Base-by-base conservation (phyloP, 2,888 invertebrate genomes). In the Synergus umbraculus region DNA sequence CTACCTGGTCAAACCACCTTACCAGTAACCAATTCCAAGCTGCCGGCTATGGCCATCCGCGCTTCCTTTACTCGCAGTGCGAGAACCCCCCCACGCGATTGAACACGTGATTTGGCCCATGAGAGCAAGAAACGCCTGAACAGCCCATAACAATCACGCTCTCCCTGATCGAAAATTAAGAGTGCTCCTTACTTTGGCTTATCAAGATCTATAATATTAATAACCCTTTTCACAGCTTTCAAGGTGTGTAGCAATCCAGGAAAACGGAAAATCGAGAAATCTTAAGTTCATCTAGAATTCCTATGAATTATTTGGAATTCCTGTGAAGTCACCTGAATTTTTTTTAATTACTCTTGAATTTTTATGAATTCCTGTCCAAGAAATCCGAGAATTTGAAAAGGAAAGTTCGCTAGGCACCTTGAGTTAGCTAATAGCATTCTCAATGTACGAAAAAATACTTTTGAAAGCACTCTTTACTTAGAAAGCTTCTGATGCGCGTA, bases 1-100 rank as follows among this genome's bases (percentile, higher is more conserved):
- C 86, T 87, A 88, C 86, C 85, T 86, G 88, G 86, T 88, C 89
- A 86, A 88, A 88, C 88, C 86, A 88, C 88, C 89, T 89, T 85
- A 81, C 87, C 77, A 78, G 84, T 88, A 87, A 86, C 85, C 86
- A 86, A 89, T 89, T 86, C 86, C 85, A 86, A 84, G 80, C 86
- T 54, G 60, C 22, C 10, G 13, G 10, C 10, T 22, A 18, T 60
- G 60, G 60, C 60, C 60, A 60, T 60, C 60, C 60, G 60, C 60
- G n/a, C 69, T 69, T 49, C 69, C 69, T 69, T 69, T 69, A 29
- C 69, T 49, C 46, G 49, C 69, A 49, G 49, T 69, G 29, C 54
- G 49, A 69, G 60, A 22, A 9, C 18, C 60, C 49, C 66, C 15
- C 69, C 49, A 49, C 7, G 49, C 49, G 15, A 49, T 49, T 54